Evolutionary conservation across 2,797 vertebrate species (phyloP), one percentile per base, ranked within the genome.

Genomic region (Parauchenoglanis ngamensis): DNA sequence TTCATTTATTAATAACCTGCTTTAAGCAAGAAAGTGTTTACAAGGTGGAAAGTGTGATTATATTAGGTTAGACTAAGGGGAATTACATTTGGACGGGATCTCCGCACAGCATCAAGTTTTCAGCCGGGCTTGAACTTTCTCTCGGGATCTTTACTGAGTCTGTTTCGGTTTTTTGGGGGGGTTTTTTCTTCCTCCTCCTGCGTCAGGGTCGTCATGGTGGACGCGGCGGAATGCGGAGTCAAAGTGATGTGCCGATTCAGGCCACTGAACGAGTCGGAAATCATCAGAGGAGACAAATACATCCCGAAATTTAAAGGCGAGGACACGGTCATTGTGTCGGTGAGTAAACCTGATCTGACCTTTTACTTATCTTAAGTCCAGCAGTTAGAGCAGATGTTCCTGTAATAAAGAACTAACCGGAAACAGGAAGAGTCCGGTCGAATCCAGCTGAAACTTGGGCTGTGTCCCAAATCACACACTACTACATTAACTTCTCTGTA

Each of bases 231-330:
- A 92, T 96, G 97, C 94, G 97, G 97, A 91, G 98, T 98, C 90
- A 97, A 97, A 94, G 98, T 99, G 93, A 97, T 98, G 97, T 98
- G 98, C 93, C 96, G 98, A 89, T 98, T 99, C 94, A 95, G 98
- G 92, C 98, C 98, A 86, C 94, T 98, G 88, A 99, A 97, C 93
- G 94, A 97, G 28, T 95, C 97, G 2, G 98, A 99, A 94, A 96
- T 96, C 65, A 94, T 92, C n/a, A 95, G 98, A 56, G 97, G 97
- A 81, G 98, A 99, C 93, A 97, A 97, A 94, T 96, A 94, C 91
- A 96, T 97, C 92, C 96, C 97, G 1, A 97, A 97, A 93, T 98
- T 99, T 89, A 98, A 96, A 94, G 97, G 97, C 88, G 97, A 98
- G 1, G 97, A 99, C 91, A 98, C 97, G 3, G 96, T 98, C 90